A percentile compares a stretch with the other conserved stretches of the same genome.
These are phyloP conservation scores for Poecilus cupreus DNA, from an alignment of 2,888 invertebrate genomes.

Conservation along the genomic window DNA sequence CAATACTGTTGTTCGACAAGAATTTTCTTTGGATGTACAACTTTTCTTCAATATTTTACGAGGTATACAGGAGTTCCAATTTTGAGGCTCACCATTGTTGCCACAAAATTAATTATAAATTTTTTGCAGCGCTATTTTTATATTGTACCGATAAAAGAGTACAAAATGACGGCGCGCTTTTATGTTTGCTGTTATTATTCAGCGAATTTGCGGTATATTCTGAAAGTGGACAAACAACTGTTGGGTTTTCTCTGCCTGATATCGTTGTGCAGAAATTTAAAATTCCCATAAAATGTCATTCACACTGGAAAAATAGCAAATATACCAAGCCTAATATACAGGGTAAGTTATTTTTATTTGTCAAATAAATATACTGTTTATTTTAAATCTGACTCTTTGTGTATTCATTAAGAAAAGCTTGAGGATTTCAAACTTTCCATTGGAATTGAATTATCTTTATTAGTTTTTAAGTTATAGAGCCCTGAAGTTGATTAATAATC, in stretches of 20 bases:
- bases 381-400: too few relatives aligned
- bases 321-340: constrained; percentile 69
- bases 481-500: too few relatives aligned
- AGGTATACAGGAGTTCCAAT: too few relatives aligned
- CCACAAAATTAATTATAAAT: neutral
- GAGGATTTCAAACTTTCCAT: too few relatives aligned
- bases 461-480: too few relatives aligned
- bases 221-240: constrained; percentile 67
- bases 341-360: constrained; percentile 67
- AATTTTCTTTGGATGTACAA: constrained; percentile 74
- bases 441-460: too few relatives aligned
- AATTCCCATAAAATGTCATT: constrained; percentile 73
- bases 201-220: constrained; percentile 71
- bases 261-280: constrained; percentile 71
- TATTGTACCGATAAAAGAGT: constrained; percentile 75
- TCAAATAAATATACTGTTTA: too few relatives aligned
- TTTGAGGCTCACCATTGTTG: too few relatives aligned
- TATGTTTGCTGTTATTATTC: constrained; percentile 74
- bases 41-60: constrained; percentile 73
- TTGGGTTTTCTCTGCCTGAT: constrained; percentile 72
- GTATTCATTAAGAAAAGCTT: too few relatives aligned
- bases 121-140: constrained; percentile 73
- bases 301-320: constrained; percentile 73
- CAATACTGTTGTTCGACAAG: constrained; percentile 75
- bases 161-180: constrained; percentile 72